These are phyloP conservation scores for Leucophenga maculata DNA, from an alignment of 2,888 invertebrate genomes.

Conservation along the genomic window DNA sequence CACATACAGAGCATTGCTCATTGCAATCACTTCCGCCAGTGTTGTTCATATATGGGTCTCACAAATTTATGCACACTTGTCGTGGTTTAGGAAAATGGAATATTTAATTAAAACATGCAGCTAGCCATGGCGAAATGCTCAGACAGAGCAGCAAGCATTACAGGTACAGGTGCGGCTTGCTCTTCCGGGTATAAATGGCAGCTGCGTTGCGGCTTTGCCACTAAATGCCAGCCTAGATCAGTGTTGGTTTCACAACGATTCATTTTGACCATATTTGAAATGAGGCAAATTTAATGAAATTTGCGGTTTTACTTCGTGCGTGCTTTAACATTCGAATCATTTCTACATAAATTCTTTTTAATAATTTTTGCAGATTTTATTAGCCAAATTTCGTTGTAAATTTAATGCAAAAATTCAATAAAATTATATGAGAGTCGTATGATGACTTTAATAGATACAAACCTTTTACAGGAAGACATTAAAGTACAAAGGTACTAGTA, in stretches of 20 bases:
- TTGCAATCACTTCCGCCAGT: no score
- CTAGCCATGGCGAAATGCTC: constrained; percentile 35
- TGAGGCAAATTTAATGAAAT: constrained; percentile 51
- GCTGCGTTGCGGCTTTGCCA: constrained; percentile 27
- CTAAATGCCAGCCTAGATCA: constrained; percentile 33
- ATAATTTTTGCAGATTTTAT: constrained; percentile 1
- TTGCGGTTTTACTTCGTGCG: constrained; percentile 41
- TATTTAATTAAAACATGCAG: constrained; percentile 62
- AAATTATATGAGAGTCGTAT: not conserved
- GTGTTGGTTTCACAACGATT: constrained; percentile 44
- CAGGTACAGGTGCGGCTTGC: not conserved
- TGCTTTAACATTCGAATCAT: constrained; percentile 10
- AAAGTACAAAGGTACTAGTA: no score
- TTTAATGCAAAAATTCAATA: not conserved
- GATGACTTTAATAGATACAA: no score
- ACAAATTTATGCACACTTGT: constrained; percentile 30
- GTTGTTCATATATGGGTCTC: constrained; percentile 35
- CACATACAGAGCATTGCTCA: not conserved
- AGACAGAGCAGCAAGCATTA: constrained; percentile 32
- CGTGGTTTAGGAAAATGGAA: constrained; percentile 63
- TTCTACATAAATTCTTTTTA: not conserved
- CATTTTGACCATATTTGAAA: constrained; percentile 7
- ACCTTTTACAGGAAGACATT: no score
- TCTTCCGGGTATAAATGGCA: constrained; percentile 1
- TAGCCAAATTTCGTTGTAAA: constrained; percentile 1